These are phyloP conservation scores for Linnaemya vulpina DNA, from an alignment of 2,888 invertebrate species.

Conservation along the genomic window DNA sequence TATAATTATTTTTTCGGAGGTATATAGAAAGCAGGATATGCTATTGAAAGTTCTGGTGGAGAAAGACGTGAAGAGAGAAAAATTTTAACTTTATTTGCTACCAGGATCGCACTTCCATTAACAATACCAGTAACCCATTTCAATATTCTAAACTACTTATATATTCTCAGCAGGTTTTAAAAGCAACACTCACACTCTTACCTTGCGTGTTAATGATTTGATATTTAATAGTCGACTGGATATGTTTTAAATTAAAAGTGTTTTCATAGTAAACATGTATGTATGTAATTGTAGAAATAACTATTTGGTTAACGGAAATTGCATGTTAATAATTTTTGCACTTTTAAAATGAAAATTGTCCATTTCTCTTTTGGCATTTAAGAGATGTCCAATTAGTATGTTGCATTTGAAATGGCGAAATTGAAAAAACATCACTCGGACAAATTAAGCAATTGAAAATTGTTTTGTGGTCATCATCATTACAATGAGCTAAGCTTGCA, in stretches of 20 bases:
- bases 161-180: too few species aligned
- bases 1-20: too few species aligned
- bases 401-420: constrained; percentile 4
- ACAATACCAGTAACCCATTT: too few species aligned
- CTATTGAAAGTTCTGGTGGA: too few species aligned
- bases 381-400: background rate
- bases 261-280: background rate
- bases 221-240: background rate
- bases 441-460: background rate
- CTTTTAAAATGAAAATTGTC: constrained; percentile 17
- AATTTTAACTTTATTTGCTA: too few species aligned
- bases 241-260: background rate
- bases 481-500: too few species aligned
- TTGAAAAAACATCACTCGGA: constrained; percentile 6
- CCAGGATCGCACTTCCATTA: too few species aligned
- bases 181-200: background rate
- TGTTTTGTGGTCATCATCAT: constrained; percentile 9
- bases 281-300: constrained; percentile 10
- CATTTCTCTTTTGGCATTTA: background rate
- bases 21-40: too few species aligned
- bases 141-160: too few species aligned
- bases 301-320: constrained; percentile 21
- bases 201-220: background rate
- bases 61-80: too few species aligned
- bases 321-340: constrained; percentile 11